Base-by-base conservation (phyloP, 2,113 vertebrate genomes). In the Entomyzon cyanotis region DNA sequence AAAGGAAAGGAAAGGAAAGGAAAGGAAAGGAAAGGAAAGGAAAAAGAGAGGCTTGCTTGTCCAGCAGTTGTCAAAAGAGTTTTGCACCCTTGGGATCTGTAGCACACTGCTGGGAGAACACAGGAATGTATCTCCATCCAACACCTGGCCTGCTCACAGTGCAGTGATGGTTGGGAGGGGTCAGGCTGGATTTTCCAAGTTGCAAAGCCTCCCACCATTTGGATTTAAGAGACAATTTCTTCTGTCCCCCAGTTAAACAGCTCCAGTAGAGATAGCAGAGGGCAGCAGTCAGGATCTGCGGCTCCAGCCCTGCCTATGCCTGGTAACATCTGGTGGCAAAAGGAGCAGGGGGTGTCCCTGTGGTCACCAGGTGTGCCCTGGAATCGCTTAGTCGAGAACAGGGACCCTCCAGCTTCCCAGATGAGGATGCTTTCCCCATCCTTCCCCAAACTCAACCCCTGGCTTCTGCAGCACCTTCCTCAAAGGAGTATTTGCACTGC, bases 61-160 rank as follows among this genome's bases (percentile, higher is more conserved):
- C 42, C 64, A 77, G 46, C 27, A 68, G 39, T 12, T 10, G 1
- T 39, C 20, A n/a, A 13, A 81, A 55, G 30, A 22, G 35, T 44
- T 84, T 65, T 78, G 6, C 39, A 56, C 16, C 15, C 15, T 46
- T 52, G 16, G 30, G 30, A 75, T 41, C 31, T 49, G 31, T 21
- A 75, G 37, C 12, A 53, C 11, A 5, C 12, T 77, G 31, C 33
- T 73, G 55, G 28, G 19, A 87, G 44, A 78, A 30, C n/a, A 31
- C 4, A 65, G 10, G 37, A 60, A 63, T 24, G 11, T 33, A 12
- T 68, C 17, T 93, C 41, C 17, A 33, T 50, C 31, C 73, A 84
- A 13, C 9, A 39, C 14, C 9, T 41, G 39, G 37, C 11, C 41
- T 71, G 68, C 55, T 63, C 0, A 0, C 8, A 27, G 20, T 6